phyloP scores from a whole-genome alignment of 1,140 invertebrate genomes.

The Mesaphorura yosii region DNA sequence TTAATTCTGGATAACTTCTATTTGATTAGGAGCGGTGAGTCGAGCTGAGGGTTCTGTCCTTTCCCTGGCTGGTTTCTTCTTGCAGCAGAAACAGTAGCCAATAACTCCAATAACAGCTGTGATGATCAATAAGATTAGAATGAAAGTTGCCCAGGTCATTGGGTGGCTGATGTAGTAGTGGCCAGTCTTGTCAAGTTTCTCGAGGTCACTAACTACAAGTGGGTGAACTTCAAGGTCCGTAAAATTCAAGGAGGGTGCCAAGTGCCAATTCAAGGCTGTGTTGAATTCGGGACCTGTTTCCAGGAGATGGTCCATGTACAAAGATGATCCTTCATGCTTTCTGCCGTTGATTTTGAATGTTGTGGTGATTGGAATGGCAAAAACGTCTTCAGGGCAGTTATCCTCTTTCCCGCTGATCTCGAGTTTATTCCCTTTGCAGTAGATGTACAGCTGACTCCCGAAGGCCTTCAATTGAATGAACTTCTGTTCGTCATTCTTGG shows the following conservation, averaged over 20 bases:
- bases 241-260: neutral
- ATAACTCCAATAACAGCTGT: no score
- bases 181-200: no score
- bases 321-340: neutral
- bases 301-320: neutral
- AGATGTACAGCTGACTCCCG: neutral
- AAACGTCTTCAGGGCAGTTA: neutral
- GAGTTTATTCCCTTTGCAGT: neutral
- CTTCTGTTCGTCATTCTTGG: neutral
- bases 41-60: no score
- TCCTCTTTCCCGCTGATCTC: neutral
- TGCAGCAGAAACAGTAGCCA: no score
- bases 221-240: neutral
- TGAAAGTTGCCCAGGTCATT: no score
- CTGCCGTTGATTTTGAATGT: slow-evolving; percentile 7
- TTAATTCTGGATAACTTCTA: no score
- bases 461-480: neutral
- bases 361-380: neutral
- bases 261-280: slow-evolving; percentile 10
- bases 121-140: no score
- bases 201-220: no score
- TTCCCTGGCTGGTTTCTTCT: no score
- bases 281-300: slow-evolving; percentile 9
- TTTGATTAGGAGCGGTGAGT: no score
- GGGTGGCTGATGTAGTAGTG: no score